A percentile compares a stretch with the other conserved stretches of the same genome.
phyloP scores from a whole-genome alignment of 2,113 vertebrate genomes.

The Channa argus region DNA sequence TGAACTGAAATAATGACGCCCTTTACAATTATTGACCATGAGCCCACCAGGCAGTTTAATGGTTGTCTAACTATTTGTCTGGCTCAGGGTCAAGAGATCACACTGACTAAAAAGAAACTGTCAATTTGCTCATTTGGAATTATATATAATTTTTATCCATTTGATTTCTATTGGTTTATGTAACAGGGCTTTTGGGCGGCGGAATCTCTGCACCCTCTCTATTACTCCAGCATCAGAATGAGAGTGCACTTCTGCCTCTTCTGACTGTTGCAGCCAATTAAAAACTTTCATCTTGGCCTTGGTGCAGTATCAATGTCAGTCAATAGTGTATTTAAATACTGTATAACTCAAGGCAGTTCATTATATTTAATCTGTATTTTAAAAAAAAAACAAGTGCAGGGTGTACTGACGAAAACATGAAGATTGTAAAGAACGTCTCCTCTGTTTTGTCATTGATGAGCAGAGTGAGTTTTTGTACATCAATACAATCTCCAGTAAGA shows the following conservation, averaged over 20 bases:
- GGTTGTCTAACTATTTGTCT: background rate
- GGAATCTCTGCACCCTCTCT: constrained; percentile 24
- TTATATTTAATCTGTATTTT: constrained; percentile 3
- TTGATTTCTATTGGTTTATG: constrained; percentile 32
- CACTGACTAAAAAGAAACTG: background rate
- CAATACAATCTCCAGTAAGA: constrained; percentile 70
- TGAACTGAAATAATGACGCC: background rate
- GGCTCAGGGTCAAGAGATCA: background rate
- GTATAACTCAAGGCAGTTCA: background rate
- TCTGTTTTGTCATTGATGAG: constrained; percentile 55
- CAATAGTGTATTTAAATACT: constrained; percentile 11
- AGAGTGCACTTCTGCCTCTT: constrained; percentile 31
- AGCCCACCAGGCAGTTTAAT: background rate
- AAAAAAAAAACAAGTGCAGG: background rate
- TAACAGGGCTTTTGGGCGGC: constrained; percentile 13
- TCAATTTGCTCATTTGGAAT: constrained; percentile 38
- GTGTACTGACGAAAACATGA: background rate
- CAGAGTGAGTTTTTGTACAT: constrained; percentile 53
- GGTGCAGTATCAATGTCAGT: constrained; percentile 4
- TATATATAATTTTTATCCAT: constrained; percentile 29
- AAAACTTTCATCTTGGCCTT: constrained; percentile 12
- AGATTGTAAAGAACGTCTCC: background rate
- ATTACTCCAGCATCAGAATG: constrained; percentile 30
- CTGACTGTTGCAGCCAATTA: constrained; percentile 33
- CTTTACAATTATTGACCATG: background rate